Evolutionary conservation across 2,888 invertebrate genomes (phyloP).

Genomic region (Cephus pulcher): DNA sequence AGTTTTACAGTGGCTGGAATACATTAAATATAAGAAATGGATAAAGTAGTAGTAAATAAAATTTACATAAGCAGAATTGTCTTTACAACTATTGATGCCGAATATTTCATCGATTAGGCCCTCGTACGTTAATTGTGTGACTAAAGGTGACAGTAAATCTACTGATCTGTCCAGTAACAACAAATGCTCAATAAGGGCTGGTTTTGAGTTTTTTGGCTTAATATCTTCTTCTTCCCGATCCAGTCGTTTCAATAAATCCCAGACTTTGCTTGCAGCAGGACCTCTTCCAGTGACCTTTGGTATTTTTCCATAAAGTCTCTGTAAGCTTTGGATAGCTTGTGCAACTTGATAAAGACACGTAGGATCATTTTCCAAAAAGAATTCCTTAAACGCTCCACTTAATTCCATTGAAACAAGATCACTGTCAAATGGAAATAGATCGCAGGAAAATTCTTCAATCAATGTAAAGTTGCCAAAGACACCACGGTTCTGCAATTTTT

Average conservation of each 20-base stretch:
- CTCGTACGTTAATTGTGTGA: conserved; percentile 96
- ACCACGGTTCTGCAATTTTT: conserved; percentile 84
- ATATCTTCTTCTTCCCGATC: conserved; percentile 72
- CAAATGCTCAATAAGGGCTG: conserved; percentile 77
- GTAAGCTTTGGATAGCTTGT: conserved; percentile 85
- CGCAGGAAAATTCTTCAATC: conserved; percentile 87
- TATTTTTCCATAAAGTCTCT: conserved; percentile 90
- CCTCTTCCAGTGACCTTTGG: conserved; percentile 92
- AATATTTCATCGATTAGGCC: conserved; percentile 97
- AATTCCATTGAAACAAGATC: conserved; percentile 95
- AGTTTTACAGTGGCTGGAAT: conserved; percentile 80
- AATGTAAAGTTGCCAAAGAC: conserved; percentile 82
- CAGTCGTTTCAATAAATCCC: conserved; percentile 85
- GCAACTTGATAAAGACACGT: conserved; percentile 90
- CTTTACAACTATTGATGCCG: conserved; percentile 79
- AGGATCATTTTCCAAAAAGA: conserved; percentile 89
- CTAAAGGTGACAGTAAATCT: conserved; percentile 91
- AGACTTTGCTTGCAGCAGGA: conserved; percentile 86
- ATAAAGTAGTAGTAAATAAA: conserved; percentile 6
- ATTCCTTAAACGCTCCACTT: conserved; percentile 83
- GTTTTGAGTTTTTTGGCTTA: conserved; percentile 69
- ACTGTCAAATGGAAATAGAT: conserved; percentile 90
- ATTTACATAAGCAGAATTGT: conserved; percentile 16
- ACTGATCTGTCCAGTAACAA: conserved; percentile 90
- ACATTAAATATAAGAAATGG: conserved; percentile 9